Evolutionary conservation across 1,140 invertebrate species (phyloP).

Genomic region (Agrilus planipennis): DNA sequence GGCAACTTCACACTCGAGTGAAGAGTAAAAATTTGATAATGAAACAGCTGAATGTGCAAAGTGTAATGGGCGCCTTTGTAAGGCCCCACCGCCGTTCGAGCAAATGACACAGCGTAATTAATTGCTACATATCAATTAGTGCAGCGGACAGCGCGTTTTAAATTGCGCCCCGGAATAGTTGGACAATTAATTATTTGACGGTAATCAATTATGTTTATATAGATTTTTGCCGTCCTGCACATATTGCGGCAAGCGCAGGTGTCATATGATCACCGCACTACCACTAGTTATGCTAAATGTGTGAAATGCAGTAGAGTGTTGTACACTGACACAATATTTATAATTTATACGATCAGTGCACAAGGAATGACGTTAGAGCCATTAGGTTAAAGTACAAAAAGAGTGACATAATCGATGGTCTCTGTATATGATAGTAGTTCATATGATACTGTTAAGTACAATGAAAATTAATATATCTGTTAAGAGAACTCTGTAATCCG

Average conservation of each 20-base stretch:
- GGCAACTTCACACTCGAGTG: too few relatives aligned
- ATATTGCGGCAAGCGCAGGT: conserved; percentile 10
- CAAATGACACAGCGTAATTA: conserved; percentile 26
- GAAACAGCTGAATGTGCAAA: conserved; percentile 22
- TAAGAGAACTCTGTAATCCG: too few relatives aligned
- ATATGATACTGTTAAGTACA: too few relatives aligned
- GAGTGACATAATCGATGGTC: too few relatives aligned
- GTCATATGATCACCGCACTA: conserved; percentile 13
- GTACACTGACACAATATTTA: too few relatives aligned
- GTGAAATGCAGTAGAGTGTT: too few relatives aligned
- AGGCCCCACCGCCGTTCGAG: conserved; percentile 10
- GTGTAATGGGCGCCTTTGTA: conserved; percentile 17
- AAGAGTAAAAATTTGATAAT: conserved; percentile 25
- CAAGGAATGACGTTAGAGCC: too few relatives aligned
- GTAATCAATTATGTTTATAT: conserved; percentile 22
- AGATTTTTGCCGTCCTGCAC: conserved; percentile 15
- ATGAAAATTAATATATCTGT: too few relatives aligned
- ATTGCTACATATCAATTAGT: conserved; percentile 29
- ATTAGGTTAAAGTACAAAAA: too few relatives aligned
- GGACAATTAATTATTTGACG: conserved; percentile 23
- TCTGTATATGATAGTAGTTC: too few relatives aligned
- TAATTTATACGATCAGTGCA: too few relatives aligned
- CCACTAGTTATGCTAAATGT: too few relatives aligned
- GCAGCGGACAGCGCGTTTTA: conserved; percentile 23
- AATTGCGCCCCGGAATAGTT: conserved; percentile 18